Conservation (phyloP, 2,113 vertebrate species). For the Coryphaenoides rupestris region DNA sequence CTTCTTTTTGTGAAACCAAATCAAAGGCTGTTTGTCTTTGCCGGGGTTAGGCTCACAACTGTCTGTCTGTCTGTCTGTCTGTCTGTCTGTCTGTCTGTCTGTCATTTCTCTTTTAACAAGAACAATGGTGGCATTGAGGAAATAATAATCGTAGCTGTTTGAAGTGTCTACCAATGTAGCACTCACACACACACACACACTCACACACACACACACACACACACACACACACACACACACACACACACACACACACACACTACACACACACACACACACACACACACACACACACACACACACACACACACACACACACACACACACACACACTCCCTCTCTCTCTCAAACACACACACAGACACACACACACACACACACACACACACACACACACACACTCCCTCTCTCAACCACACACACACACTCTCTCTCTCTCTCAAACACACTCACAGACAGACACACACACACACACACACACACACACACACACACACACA, state of each 20-base stretch:
- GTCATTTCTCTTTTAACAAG: conserved; percentile 52
- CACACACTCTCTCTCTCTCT: too few relatives aligned
- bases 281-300: background rate
- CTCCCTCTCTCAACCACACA: too few relatives aligned
- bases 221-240: background rate
- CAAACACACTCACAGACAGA: background rate
- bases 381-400: conserved; percentile 2
- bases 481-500: conserved; percentile 2
- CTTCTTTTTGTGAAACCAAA: conserved; percentile 10
- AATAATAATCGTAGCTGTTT: conserved; percentile 47
- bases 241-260: background rate
- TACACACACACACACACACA: conserved; percentile 3
- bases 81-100: conserved; percentile 50
- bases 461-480: background rate
- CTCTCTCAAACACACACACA: background rate
- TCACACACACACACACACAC: conserved; percentile 4
- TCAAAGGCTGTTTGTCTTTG: conserved; percentile 40
- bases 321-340: conserved; percentile 1
- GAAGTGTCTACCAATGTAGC: conserved; percentile 40
- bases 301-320: conserved; percentile 4
- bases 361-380: conserved; percentile 1
- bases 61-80: conserved; percentile 51
- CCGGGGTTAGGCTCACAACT: conserved; percentile 27
- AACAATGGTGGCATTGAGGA: conserved; percentile 50
- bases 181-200: background rate